These are phyloP conservation scores for Pachliopta kotzebuea DNA, from an alignment of 2,888 invertebrate species.

Conservation along the genomic window DNA sequence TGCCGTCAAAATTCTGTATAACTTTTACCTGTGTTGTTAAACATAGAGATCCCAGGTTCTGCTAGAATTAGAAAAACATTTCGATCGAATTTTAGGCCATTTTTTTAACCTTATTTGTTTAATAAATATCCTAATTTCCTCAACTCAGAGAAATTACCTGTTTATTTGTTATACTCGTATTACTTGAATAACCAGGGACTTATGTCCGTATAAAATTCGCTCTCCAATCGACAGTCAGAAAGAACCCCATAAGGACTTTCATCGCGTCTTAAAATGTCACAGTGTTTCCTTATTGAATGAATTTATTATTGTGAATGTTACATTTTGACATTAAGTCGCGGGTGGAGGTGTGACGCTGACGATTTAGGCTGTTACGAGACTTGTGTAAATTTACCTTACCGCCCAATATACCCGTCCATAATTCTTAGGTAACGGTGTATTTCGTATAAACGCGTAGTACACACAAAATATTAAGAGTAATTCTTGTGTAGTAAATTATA, in stretches of 20 bases:
- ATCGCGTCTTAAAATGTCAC: neutral
- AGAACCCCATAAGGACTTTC: neutral
- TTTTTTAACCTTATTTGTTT: too few species aligned
- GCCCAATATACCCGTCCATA: conserved; percentile 68
- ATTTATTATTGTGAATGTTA: conserved; percentile 55
- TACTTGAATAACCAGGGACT: neutral
- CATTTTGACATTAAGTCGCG: conserved; percentile 45
- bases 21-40: too few species aligned
- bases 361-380: conserved; percentile 72
- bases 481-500: neutral
- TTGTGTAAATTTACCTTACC: conserved; percentile 77
- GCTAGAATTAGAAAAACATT: too few species aligned
- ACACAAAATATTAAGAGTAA: conserved; percentile 38
- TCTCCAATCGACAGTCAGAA: neutral
- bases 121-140: neutral
- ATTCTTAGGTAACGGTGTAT: conserved; percentile 73
- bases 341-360: conserved; percentile 66
- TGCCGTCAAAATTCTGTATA: too few species aligned
- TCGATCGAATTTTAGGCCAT: too few species aligned
- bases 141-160: neutral
- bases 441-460: conserved; percentile 63
- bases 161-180: neutral
- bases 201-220: neutral
- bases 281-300: conserved; percentile 3
- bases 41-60: too few species aligned